Evolutionary conservation across 2,113 vertebrate genomes (phyloP), one percentile per base, ranked within the genome.

Genomic region (Microtus ochrogaster): DNA sequence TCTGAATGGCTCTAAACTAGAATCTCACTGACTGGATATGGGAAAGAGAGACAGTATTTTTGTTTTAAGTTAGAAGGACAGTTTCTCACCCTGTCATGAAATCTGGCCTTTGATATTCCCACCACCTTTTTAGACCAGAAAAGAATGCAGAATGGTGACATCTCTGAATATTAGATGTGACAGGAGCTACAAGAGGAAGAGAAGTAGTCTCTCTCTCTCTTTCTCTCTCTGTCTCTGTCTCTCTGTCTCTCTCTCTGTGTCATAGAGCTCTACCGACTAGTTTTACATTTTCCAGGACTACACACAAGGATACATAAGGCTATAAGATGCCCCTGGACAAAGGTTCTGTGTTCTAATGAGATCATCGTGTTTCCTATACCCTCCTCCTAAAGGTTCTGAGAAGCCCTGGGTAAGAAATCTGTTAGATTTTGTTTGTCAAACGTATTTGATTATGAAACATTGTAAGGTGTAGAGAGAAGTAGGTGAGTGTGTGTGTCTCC

Each of bases 41-140:
- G 84, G 83, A 92, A 93, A 83, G n/a, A 82, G 85, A 96, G 72
- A 66, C n/a, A 1, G 44, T 79, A 41, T 92, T 88, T 94, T 58
- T 58, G 55, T 58, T 58, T 72, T 55, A 85, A 36, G 22, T 58
- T 30, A 55, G 68, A 95, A 79, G 68, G 4, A 86, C 73, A 77
- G 36, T 44, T 55, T 84, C 7, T 2, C 49, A 10, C 12, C 22
- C 74, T 14, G 16, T 49, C 14, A 4, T 88, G 92, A 94, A 88
- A 83, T 78, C 76, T 85, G 47, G 24, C 22, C 73, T 96, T 93
- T 17, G 13, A 52, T 93, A 7, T n/a, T 77, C 52, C 0, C 28
- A n/a, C 26, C 41, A 78, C 85, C 19, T n/a, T 49, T 81, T 30
- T 13, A 33, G 22, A 58, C 93, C 86, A 89, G 33, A 76, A 22